Percentiles rank a stretch among this genome's conserved stretches.
Evolutionary conservation across 1,140 invertebrate genomes (phyloP).

Genomic region (Eriosoma lanigerum): DNA sequence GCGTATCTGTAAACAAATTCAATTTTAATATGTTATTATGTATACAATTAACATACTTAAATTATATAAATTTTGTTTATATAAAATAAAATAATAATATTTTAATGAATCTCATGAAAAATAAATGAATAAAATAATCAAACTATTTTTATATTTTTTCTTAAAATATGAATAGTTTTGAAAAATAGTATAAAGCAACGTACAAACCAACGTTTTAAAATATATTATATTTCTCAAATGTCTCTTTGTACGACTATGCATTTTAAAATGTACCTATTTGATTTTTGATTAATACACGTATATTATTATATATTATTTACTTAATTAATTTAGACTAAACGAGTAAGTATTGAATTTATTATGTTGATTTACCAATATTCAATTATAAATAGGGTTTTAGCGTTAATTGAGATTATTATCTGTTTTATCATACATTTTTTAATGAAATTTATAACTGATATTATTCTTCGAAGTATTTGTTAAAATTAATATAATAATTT

Average conservation of each 20-base stretch:
- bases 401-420: constrained; percentile 14
- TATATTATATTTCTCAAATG: background rate
- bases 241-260: background rate
- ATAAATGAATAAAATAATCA: no score
- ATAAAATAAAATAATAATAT: no score
- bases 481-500: background rate
- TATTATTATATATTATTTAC: no score
- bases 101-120: no score
- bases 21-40: no score
- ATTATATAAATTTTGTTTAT: no score
- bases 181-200: background rate
- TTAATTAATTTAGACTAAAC: background rate
- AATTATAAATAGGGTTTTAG: constrained; percentile 9
- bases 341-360: background rate
- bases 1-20: no score
- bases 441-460: background rate
- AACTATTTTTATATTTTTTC: background rate
- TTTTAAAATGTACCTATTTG: background rate
- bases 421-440: background rate
- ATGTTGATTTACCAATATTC: background rate
- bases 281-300: no score
- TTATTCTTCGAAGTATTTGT: background rate
- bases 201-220: constrained; percentile 16
- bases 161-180: background rate
- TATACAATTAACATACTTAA: no score